phyloP scores from a whole-genome alignment of 2,797 vertebrate species.

The Steatocranus sp. region DNA sequence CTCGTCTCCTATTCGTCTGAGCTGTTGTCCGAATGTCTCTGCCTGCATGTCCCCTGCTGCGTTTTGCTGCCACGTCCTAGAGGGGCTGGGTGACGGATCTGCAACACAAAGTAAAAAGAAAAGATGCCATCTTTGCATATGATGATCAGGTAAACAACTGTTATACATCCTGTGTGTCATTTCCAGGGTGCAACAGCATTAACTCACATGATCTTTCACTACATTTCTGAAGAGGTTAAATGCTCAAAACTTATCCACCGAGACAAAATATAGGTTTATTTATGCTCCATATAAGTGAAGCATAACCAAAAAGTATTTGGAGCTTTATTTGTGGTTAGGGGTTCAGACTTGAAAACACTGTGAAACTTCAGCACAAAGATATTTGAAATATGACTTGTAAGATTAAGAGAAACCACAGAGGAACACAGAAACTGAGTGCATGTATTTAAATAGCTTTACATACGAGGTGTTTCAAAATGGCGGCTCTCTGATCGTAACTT shows the following conservation, averaged over 20 bases:
- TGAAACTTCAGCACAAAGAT: neutral
- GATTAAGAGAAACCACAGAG: neutral
- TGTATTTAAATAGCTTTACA: neutral
- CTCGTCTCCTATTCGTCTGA: slow-evolving; percentile 88
- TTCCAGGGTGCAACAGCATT: neutral
- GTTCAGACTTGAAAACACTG: neutral
- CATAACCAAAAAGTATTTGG: neutral
- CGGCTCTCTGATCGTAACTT: neutral
- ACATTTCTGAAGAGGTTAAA: neutral
- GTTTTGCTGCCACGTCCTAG: slow-evolving; percentile 60
- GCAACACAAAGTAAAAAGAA: slow-evolving; percentile 16
- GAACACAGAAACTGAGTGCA: neutral
- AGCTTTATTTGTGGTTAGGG: neutral
- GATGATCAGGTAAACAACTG: neutral
- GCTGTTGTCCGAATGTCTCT: slow-evolving; percentile 81
- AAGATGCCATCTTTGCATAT: neutral
- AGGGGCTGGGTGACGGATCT: slow-evolving; percentile 32
- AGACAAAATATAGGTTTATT: neutral
- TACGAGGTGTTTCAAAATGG: neutral
- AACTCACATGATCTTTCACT: neutral
- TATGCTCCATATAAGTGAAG: neutral
- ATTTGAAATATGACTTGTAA: neutral
- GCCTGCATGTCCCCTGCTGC: slow-evolving; percentile 73
- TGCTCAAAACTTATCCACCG: neutral
- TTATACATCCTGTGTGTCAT: neutral